phyloP scores from a whole-genome alignment of 2,888 invertebrate species.

The Melangyna quadrimaculata region DNA sequence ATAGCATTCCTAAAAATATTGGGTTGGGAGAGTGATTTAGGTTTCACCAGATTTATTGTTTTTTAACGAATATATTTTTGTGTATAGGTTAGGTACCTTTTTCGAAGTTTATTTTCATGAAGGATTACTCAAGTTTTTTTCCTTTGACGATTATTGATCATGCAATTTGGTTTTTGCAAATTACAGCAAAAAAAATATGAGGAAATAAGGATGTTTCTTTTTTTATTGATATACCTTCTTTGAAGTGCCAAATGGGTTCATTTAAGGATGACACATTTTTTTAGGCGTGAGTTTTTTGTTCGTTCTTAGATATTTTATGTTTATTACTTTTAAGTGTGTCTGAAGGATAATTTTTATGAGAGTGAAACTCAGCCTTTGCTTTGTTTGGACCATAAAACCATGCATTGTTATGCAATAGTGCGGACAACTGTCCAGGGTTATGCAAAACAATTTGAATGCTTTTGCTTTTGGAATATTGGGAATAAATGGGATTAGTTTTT shows the following conservation, averaged over 20 bases:
- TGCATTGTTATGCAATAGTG: not conserved
- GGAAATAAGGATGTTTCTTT: not conserved
- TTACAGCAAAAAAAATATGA: not conserved
- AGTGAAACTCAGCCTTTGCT: not conserved
- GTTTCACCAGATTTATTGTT: slow-evolving; percentile 45
- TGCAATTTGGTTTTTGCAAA: slow-evolving; percentile 24
- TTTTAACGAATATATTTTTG: slow-evolving; percentile 8
- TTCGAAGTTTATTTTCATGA: slow-evolving; percentile 25
- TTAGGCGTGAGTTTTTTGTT: slow-evolving; percentile 37
- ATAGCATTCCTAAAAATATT: slow-evolving; percentile 60
- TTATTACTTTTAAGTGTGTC: slow-evolving; percentile 7
- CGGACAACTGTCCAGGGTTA: too few relatives aligned
- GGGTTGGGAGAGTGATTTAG: slow-evolving; percentile 54
- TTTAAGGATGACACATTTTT: slow-evolving; percentile 22
- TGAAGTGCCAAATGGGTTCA: slow-evolving; percentile 33
- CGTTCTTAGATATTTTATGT: slow-evolving; percentile 13
- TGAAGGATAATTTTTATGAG: not conserved
- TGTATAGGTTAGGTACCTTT: too few relatives aligned
- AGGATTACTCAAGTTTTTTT: slow-evolving; percentile 38
- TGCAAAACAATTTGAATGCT: too few relatives aligned
- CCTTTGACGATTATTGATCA: slow-evolving; percentile 42
- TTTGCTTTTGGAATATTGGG: too few relatives aligned
- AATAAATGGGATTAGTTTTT: too few relatives aligned
- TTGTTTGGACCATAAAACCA: not conserved
- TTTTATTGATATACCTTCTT: slow-evolving; percentile 32